A percentile compares a stretch with the other conserved stretches of the same genome.
phyloP scores from a whole-genome alignment of 2,113 vertebrate genomes.

The Notothenia rossii region DNA sequence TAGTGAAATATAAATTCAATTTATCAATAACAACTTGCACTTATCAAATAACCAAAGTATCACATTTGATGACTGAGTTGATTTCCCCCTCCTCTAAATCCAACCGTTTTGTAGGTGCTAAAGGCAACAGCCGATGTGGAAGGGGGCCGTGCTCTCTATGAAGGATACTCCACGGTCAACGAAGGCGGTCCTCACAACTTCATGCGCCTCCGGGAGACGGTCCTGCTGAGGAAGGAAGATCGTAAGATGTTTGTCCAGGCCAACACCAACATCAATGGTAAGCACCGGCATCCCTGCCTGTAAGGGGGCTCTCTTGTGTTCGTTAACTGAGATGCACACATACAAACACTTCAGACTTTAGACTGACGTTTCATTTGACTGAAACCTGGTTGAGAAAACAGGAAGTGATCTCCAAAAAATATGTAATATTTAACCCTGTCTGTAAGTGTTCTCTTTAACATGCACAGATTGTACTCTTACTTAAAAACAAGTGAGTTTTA shows the following conservation, averaged over 20 bases:
- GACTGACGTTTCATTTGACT: neutral
- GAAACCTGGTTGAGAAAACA: neutral
- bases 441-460: too few species aligned
- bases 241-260: slow-evolving; percentile 94
- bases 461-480: too few species aligned
- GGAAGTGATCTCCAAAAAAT: too few species aligned
- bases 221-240: slow-evolving; percentile 90
- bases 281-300: neutral
- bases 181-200: slow-evolving; percentile 84
- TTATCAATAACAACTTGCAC: too few species aligned
- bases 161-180: slow-evolving; percentile 85
- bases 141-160: slow-evolving; percentile 87
- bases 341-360: neutral
- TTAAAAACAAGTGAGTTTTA: too few species aligned
- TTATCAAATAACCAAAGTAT: neutral
- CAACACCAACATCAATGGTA: slow-evolving; percentile 89
- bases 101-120: slow-evolving; percentile 81
- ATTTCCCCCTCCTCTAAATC: neutral
- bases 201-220: slow-evolving; percentile 87
- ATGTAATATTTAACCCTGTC: too few species aligned
- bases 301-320: slow-evolving; percentile 19
- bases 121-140: slow-evolving; percentile 92
- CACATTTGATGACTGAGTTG: neutral
- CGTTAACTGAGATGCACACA: neutral
- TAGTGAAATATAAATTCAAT: neutral